Evolutionary conservation across 2,113 vertebrate genomes (phyloP).

Genomic region (Alligator mississippiensis): DNA sequence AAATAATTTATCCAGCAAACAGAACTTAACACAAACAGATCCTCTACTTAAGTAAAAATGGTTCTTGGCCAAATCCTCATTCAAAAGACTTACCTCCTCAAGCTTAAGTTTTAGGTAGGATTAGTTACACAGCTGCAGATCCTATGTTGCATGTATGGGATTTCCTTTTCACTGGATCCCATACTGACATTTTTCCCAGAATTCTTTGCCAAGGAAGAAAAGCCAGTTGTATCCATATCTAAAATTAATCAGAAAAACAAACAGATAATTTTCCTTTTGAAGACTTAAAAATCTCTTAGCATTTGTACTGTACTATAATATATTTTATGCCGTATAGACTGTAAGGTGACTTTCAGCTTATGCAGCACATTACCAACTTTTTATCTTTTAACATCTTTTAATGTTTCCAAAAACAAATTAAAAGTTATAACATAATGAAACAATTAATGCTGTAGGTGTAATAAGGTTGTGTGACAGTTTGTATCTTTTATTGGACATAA

Average conservation of each 20-base stretch:
- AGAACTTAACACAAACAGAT: background rate
- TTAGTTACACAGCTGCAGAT: background rate
- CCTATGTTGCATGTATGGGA: background rate
- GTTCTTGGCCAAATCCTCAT: background rate
- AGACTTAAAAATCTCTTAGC: background rate
- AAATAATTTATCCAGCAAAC: background rate
- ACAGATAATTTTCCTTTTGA: slow-evolving; percentile 50
- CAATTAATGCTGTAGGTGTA: background rate
- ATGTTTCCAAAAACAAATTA: background rate
- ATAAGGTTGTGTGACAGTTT: background rate
- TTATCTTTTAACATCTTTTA: background rate
- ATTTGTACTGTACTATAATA: background rate
- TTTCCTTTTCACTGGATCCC: background rate
- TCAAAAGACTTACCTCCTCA: background rate
- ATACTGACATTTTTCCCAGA: background rate
- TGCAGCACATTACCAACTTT: rapidly evolving
- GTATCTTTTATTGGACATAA: background rate
- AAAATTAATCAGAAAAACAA: slow-evolving; percentile 61
- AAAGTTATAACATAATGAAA: background rate
- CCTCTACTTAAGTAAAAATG: background rate
- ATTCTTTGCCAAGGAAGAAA: slow-evolving; percentile 12
- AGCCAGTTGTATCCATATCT: background rate
- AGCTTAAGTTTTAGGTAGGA: background rate
- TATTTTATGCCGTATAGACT: background rate
- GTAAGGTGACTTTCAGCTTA: background rate